Base-by-base conservation (phyloP, 2,113 vertebrate species). In the Rana temporaria region DNA sequence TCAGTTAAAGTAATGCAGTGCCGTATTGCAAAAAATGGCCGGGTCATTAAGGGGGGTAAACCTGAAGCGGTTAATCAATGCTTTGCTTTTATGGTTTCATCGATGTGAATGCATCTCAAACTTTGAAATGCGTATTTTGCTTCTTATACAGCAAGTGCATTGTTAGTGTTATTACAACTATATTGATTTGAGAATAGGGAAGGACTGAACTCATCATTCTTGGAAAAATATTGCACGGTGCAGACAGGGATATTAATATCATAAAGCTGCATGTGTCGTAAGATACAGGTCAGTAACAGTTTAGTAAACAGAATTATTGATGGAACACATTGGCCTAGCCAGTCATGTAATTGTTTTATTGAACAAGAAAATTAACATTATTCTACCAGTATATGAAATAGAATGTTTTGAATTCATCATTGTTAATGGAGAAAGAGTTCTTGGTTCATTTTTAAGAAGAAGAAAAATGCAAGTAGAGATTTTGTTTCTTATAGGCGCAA, bases 251-350 rank as follows among this genome's bases (percentile, higher is more conserved):
- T 70, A 69, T 70, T 79, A 68, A 79, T 69, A 69, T 69, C 20
- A 24, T n/a, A 56, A 60, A 48, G 77, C 22, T 57, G 19, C 68
- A 65, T 32, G 20, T 19, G 6, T 69, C 20, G 55, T 60, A 42
- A 60, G n/a, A 79, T 38, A 38, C 34, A 67, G 77, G 77, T 68
- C 77, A 79, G 68, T 67, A 67, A 30, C 30, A 30, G 65, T 56
- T 79, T 79, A 56, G 65, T 79, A 69, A 79, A 79, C 78, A 59
- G 20, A 12, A 79, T 79, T 79, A 79, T 79, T 70, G 78, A 79
- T 59, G 65, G 52, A 38, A 48, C 9, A 7, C 48, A 26, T 60
- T 67, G 63, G 52, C 64, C 20, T n/a, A 79, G 55, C 14, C 64
- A 8, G 30, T 56, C 57, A 60, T 79, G 65, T 69, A 79, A 79